Evolutionary conservation across 2,888 invertebrate genomes (phyloP).

Genomic region (Drosophila anceps): DNA sequence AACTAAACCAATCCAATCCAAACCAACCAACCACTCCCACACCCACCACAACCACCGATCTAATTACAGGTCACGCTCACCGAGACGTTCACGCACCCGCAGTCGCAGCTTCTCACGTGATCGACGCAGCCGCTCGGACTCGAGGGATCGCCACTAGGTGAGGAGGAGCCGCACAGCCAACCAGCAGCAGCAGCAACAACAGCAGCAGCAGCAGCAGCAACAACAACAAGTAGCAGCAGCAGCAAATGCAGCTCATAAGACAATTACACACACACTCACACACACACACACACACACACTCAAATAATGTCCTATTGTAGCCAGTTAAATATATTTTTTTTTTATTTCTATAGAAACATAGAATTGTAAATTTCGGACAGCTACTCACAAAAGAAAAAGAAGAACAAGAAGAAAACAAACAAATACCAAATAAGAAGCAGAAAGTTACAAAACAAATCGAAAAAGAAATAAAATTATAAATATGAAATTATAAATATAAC

Average conservation of each 20-base stretch:
- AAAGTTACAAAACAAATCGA: neutral
- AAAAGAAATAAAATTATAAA: neutral
- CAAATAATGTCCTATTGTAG: constrained; percentile 36
- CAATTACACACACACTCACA: constrained; percentile 11
- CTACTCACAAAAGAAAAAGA: constrained; percentile 7
- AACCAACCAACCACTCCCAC: neutral
- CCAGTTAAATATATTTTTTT: constrained; percentile 14
- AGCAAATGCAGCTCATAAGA: constrained; percentile 8
- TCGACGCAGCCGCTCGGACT: constrained; percentile 87
- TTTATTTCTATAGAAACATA: constrained; percentile 5
- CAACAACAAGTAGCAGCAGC: constrained; percentile 1
- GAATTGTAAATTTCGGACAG: constrained; percentile 31
- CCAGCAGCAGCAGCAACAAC: constrained; percentile 1
- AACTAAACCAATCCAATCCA: neutral
- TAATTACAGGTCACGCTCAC: constrained; percentile 85
- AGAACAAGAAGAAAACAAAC: constrained; percentile 2
- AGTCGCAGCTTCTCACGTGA: constrained; percentile 87
- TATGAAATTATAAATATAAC: constrained; percentile 2
- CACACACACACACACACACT: constrained; percentile 7
- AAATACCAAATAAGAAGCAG: constrained; percentile 1
- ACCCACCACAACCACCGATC: constrained; percentile 24
- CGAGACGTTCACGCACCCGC: constrained; percentile 85
- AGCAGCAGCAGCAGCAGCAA: neutral
- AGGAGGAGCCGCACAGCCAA: constrained; percentile 9
- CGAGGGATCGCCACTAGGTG: constrained; percentile 87